Base-by-base conservation (phyloP, 2,797 vertebrate species). In the Petrocephalus schoutedeni region DNA sequence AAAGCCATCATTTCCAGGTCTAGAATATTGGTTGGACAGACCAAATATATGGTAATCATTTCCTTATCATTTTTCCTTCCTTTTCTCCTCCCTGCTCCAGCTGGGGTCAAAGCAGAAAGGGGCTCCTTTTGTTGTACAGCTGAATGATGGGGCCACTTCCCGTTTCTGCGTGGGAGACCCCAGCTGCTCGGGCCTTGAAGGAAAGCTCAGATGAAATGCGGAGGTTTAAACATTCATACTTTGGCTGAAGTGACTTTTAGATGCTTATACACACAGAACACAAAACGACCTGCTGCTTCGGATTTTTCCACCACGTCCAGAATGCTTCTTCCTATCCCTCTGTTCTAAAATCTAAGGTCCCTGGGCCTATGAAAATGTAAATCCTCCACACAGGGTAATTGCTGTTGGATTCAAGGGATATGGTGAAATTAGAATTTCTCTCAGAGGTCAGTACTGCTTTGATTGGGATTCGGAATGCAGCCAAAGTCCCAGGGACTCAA, bases 371-470 rank as follows among this genome's bases (percentile, higher is more conserved):
- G 83, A 85, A 85, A 85, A 85, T 85, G 54, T 53, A 59, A 86
- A 67, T 86, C 92, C 91, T 91, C 91, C 89, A 92, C 89, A 89
- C 90, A 77, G 89, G 91, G 92, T 94, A 95, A 95, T 94, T 95
- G 94, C 94, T 92, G 90, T 87, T 89, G 92, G 91, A 92, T 93
- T 91, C 92, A 28, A 16, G 93, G 91, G 90, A 90, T 28, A 16
- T 90, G 89, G 91, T 92, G 90, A 92, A 93, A 94, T 94, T 94
- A 92, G 92, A 94, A 93, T 91, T 91, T 93, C 91, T 93, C 92
- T 92, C 90, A 90, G 92, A 92, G 93, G 92, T 91, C 90, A 89
- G 90, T 90, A 88, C 89, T 87, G 64, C 36, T 67, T 89, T 94
- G 94, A 94, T 93, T 93, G 93, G 94, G 93, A 93, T 92, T 91